Evolutionary conservation across 2,797 vertebrate genomes (phyloP), one percentile per base, ranked within the genome.

Genomic region (Crax fasciolata): DNA sequence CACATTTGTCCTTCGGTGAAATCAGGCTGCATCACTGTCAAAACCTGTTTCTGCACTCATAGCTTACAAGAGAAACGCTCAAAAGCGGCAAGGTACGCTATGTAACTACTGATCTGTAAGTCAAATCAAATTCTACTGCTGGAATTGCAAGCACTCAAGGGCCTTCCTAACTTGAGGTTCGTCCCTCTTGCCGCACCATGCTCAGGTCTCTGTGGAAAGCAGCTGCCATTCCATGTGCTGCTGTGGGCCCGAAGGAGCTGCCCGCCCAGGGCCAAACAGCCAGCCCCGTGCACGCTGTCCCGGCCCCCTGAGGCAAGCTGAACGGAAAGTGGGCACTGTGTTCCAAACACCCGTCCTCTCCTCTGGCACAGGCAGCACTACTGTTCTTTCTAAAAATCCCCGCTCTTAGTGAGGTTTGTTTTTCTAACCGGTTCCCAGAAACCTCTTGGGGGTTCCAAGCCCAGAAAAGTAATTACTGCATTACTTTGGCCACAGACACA

Each of bases 391-490:
- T 6, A 41, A 89, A 96, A 95, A 96, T 92, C 80, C 89, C 89
- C 91, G 67, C 87, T 97, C 96, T 98, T 97, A 90, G 93, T 65
- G 81, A 83, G 89, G 82, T 96, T 97, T 97, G 90, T 97, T 97
- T 97, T 96, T 95, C 84, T 97, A 87, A 97, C 96, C 89, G 67
- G 48, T 97, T 98, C 95, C 95, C 95, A 96, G 94, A 97, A 97
- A 97, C 83, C 94, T 97, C 95, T 87, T 72, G 90, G 95, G 97
- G 75, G 75, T 94, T 97, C 67, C 91, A 97, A 95, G 86, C 86
- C 91, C 93, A 98, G 96, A 78, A 95, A 95, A 76, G 93, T 92
- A 96, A 90, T 97, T 95, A 97, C 89, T 84, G 72, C 83, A 90
- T 92, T 96, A 86, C 83, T 96, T 62, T 93, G 95, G 95, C 95